Percentiles rank a stretch among this genome's conserved stretches.
Conservation (phyloP, 2,113 vertebrate genomes). For the Acanthochromis polyacanthus region DNA sequence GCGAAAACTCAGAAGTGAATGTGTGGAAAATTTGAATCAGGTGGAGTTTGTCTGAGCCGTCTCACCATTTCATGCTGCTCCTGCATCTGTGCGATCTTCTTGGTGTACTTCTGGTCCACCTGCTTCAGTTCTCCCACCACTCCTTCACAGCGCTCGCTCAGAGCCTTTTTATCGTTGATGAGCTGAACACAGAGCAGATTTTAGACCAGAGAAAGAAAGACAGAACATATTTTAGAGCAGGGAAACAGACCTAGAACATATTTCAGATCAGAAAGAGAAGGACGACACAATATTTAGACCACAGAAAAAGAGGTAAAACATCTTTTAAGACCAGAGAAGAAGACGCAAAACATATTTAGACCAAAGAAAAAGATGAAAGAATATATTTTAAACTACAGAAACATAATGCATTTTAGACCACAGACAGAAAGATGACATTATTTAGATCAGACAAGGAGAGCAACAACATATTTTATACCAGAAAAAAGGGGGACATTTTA, state of each 20-base stretch:
- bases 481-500: too few species aligned
- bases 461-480: too few species aligned
- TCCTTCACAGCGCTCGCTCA: slow-evolving; percentile 91
- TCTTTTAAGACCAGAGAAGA: too few species aligned
- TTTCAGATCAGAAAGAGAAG: background rate
- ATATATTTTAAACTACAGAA: too few species aligned
- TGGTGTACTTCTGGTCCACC: slow-evolving; percentile 91
- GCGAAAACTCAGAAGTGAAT: background rate
- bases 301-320: too few species aligned
- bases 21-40: too few species aligned
- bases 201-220: background rate
- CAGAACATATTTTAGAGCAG: background rate
- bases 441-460: too few species aligned
- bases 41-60: background rate
- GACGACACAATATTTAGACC: too few species aligned
- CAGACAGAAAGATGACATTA: too few species aligned
- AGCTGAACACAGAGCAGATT: slow-evolving; percentile 81
- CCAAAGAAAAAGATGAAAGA: too few species aligned
- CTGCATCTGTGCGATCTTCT: slow-evolving; percentile 91
- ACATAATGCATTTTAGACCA: too few species aligned
- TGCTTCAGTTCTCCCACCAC: slow-evolving; percentile 90
- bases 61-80: slow-evolving; percentile 93
- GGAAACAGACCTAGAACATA: background rate
- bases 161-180: slow-evolving; percentile 92
- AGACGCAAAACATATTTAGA: too few species aligned